Conservation (phyloP, 1,140 invertebrate species). For the Polyergus mexicanus region DNA sequence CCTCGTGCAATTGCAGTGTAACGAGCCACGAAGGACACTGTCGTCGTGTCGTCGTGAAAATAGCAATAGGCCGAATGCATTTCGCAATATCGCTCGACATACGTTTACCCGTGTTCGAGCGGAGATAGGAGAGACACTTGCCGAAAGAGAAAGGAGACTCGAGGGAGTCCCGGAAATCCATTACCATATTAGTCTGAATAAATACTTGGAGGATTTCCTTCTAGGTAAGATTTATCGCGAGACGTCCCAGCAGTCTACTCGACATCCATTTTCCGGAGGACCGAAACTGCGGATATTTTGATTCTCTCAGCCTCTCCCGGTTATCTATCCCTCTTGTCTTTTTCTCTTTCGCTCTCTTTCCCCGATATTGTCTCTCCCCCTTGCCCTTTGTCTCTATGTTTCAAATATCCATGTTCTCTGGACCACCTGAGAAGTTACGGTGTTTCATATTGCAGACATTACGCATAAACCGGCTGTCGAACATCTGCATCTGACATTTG, state of each 20-base stretch:
- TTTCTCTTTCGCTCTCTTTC: not conserved
- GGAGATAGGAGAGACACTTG: conserved; percentile 4
- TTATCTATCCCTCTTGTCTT: not conserved
- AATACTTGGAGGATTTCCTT: conserved; percentile 50
- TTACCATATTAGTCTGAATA: conserved; percentile 41
- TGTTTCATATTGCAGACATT: conserved; percentile 14
- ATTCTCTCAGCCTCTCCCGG: not conserved
- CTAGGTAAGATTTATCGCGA: conserved; percentile 39
- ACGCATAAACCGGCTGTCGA: conserved; percentile 30
- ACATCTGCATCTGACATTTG: not conserved
- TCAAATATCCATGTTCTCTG: not conserved
- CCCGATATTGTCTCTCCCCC: not conserved
- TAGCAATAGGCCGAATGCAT: not conserved
- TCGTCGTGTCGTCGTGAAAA: not conserved
- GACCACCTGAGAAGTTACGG: not conserved
- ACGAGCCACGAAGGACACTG: not conserved
- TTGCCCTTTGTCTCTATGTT: not conserved
- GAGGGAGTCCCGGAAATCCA: conserved; percentile 41
- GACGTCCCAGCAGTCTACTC: not conserved
- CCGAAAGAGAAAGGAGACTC: conserved; percentile 6
- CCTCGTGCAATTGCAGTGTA: not conserved
- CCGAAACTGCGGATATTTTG: conserved; percentile 17
- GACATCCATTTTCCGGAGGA: conserved; percentile 21
- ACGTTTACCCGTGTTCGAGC: conserved; percentile 5
- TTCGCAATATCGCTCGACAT: conserved; percentile 1